Base-by-base conservation (phyloP, 2,888 invertebrate genomes). In the Dasypogon diadema region DNA sequence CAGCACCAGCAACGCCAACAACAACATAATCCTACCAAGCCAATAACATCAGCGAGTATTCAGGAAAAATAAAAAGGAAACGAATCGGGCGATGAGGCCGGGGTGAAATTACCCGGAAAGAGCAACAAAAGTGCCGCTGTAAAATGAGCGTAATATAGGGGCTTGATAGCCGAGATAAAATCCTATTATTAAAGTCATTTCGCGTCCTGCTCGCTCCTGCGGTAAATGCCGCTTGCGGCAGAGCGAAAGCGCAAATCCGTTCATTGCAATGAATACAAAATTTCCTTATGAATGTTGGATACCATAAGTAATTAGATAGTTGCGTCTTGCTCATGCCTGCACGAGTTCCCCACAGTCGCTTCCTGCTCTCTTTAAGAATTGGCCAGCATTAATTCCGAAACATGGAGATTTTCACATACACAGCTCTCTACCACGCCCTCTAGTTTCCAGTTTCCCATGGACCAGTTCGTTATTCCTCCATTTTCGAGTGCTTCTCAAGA, bases 241-340 rank as follows among this genome's bases (percentile, higher is more conserved):
- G 82, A 83, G 79, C 80, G 84, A 84, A 83, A 83, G 82, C 81
- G 82, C 81, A 82, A 80, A 84, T 82, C 83, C 84, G 83, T 83
- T 85, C 85, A 85, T 85, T 83, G 85, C 84, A 84, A 85, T 85
- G 84, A 85, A 85, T 85, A 85, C 81, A 79, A 82, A 83, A 83
- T 83, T 80, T 81, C 79, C 78, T 79, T 78, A 75, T 78, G 75
- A 78, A 78, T 76, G 56, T 73, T 72, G 63, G 68, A 74, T 72
- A 76, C 73, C 70, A 77, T 77, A 77, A 77, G 77, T 77, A 77
- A 77, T 77, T 77, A 77, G 72, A 5, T 75, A 26, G 16, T 14
- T 18, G 10, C 12, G 14, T 75, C 72, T 18, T 22, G 14, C n/a
- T 77, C 34, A n/a, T 6, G 18, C 42, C 18, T 8, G 1, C 22